Evolutionary conservation across 2,113 vertebrate species (phyloP).

Genomic region (Pseudopodoces humilis): DNA sequence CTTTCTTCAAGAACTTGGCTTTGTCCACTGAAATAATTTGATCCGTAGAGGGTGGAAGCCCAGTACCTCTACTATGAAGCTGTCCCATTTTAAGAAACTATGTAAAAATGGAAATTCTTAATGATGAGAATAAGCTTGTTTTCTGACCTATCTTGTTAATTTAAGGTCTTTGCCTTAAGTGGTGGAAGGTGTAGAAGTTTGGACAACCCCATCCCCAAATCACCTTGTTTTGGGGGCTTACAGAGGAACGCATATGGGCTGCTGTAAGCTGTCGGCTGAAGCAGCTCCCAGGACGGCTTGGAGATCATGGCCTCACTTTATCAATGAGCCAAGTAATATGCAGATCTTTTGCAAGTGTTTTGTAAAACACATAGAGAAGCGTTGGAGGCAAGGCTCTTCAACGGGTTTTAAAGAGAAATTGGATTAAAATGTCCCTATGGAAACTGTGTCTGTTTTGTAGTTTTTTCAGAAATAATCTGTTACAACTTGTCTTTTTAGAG

Average conservation of each 20-base stretch:
- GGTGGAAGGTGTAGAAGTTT: constrained; percentile 74
- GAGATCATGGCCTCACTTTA: not conserved
- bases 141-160: constrained; percentile 70
- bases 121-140: constrained; percentile 54
- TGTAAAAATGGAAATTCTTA: constrained; percentile 53
- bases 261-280: not conserved
- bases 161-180: constrained; percentile 73
- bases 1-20: constrained; percentile 45
- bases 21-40: constrained; percentile 64
- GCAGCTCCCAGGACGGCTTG: not conserved
- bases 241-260: not conserved
- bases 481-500: not conserved
- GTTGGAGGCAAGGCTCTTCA: not conserved
- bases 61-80: constrained; percentile 19
- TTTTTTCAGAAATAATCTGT: not conserved
- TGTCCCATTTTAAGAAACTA: constrained; percentile 51
- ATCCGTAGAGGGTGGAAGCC: not conserved
- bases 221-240: constrained; percentile 76
- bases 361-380: not conserved
- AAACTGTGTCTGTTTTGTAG: no score
- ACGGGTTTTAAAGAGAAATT: not conserved
- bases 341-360: not conserved
- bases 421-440: not conserved
- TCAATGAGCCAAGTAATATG: not conserved
- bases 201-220: not conserved